A percentile compares a stretch with the other conserved stretches of the same genome.
Evolutionary conservation across 2,888 invertebrate species (phyloP).

Genomic region (Lysandra bellargus): DNA sequence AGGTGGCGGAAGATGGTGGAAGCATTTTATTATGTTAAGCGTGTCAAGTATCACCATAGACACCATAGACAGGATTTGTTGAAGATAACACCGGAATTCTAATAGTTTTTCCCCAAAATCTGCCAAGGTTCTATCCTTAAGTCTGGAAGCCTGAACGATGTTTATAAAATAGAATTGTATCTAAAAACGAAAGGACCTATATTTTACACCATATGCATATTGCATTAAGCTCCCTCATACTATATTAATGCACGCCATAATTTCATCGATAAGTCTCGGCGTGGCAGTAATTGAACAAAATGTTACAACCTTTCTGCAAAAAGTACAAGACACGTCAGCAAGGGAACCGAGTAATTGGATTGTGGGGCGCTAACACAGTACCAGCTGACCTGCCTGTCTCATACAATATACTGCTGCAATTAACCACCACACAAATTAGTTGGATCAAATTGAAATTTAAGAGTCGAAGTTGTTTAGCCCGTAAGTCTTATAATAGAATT

Average conservation of each 20-base stretch:
- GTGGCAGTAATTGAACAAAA: not conserved
- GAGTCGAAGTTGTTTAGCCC: not conserved
- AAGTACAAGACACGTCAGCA: not conserved
- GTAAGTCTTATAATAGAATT: not conserved
- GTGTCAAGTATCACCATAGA: no score
- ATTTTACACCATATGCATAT: not conserved
- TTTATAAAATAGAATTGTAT: not conserved
- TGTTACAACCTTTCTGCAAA: not conserved
- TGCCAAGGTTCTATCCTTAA: no score
- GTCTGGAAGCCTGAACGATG: no score
- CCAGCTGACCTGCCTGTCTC: conserved; percentile 3
- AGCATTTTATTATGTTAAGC: no score
- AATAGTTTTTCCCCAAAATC: no score
- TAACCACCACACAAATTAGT: not conserved
- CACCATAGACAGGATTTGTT: no score
- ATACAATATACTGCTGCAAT: not conserved
- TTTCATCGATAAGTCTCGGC: not conserved
- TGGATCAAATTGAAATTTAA: conserved; percentile 5
- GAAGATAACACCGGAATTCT: no score
- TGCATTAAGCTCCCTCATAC: not conserved
- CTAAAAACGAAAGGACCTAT: not conserved
- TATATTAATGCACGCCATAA: not conserved
- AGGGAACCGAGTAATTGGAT: not conserved
- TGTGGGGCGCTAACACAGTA: not conserved
- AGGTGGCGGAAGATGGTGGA: no score